A percentile compares a stretch with the other conserved stretches of the same genome.
These are phyloP conservation scores for Prolemur simus DNA, from an alignment of 2,113 vertebrate genomes.

Conservation along the genomic window DNA sequence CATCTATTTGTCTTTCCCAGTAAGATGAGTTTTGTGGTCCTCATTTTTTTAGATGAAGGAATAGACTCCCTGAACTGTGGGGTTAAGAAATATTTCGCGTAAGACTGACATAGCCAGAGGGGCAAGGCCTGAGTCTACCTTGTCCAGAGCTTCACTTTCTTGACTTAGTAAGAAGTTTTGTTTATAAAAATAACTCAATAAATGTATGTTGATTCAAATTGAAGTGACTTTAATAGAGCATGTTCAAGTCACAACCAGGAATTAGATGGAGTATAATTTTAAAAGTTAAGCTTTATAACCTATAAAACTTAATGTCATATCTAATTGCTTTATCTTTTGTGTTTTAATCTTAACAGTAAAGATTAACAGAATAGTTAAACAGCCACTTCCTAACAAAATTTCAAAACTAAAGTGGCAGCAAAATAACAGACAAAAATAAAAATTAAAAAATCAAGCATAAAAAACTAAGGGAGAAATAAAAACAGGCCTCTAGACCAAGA, in stretches of 20 bases:
- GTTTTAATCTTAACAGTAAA: not conserved
- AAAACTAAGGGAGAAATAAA: not conserved
- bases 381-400: not conserved
- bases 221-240: not conserved
- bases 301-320: not conserved
- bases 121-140: not conserved
- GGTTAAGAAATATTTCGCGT: not conserved
- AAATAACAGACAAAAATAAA: not conserved
- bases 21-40: not conserved
- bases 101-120: not conserved
- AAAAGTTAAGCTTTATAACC: not conserved
- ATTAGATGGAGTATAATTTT: not conserved
- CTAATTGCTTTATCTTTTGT: not conserved
- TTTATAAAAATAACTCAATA: not conserved
- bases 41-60: not conserved
- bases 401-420: not conserved
- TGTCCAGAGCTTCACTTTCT: not conserved
- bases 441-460: not conserved
- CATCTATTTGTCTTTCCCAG: not conserved
- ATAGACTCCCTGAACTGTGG: not conserved
- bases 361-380: not conserved
- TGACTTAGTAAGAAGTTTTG: not conserved
- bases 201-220: not conserved
- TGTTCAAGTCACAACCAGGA: not conserved
- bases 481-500: not conserved